A percentile compares a stretch with the other conserved stretches of the same genome.
These are phyloP conservation scores for Idaea aversata DNA, from an alignment of 2,888 invertebrate species.

Conservation along the genomic window DNA sequence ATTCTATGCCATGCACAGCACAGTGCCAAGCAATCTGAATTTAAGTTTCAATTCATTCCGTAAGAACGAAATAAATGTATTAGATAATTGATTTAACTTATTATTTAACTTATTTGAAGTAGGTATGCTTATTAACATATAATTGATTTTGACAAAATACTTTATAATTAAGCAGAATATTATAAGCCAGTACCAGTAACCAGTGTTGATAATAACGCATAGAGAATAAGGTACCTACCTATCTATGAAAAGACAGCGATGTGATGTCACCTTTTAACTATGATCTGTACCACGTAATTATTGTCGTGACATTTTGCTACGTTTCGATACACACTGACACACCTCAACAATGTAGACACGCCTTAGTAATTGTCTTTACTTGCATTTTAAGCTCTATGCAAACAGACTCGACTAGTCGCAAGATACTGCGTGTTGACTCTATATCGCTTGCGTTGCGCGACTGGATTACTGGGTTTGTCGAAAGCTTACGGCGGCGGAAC, in stretches of 20 bases:
- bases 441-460: neutral
- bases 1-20: no score
- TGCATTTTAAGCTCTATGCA: neutral
- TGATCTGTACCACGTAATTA: conserved; percentile 9
- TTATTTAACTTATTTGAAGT: no score
- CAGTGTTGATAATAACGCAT: neutral
- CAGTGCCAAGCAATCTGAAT: no score
- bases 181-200: no score
- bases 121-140: no score
- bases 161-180: no score
- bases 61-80: no score
- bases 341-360: conserved; percentile 15
- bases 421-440: neutral
- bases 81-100: no score
- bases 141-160: no score
- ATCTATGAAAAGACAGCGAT: neutral
- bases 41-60: no score
- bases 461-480: neutral
- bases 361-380: conserved; percentile 6
- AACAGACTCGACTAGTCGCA: neutral
- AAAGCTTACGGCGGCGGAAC: neutral
- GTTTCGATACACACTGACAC: conserved; percentile 14
- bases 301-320: conserved; percentile 22
- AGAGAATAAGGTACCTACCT: neutral
- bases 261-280: neutral